phyloP scores from a whole-genome alignment of 1,140 invertebrate genomes.

The Leguminivora glycinivorella region DNA sequence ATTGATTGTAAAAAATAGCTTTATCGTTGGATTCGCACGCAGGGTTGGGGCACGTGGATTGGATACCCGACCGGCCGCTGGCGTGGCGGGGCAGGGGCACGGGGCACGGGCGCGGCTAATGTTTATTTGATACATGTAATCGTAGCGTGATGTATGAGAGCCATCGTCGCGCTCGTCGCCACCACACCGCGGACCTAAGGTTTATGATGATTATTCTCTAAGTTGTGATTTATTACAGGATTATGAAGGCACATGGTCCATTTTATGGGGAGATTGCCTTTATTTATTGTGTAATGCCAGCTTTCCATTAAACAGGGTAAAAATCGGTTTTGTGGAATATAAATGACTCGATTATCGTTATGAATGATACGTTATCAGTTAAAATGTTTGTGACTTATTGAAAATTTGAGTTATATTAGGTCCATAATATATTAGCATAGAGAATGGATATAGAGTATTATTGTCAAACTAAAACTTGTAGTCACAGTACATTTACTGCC shows the following conservation, averaged over 20 bases:
- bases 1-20: constrained; percentile 48
- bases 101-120: constrained; percentile 45
- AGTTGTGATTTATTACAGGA: constrained; percentile 76
- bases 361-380: constrained; percentile 5
- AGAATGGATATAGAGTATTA: too few species aligned
- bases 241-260: constrained; percentile 66
- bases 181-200: constrained; percentile 46
- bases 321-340: constrained; percentile 46
- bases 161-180: constrained; percentile 47
- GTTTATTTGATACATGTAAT: constrained; percentile 76
- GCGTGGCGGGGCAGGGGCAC: constrained; percentile 45
- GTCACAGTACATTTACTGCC: too few species aligned
- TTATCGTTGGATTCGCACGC: constrained; percentile 50
- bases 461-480: too few species aligned
- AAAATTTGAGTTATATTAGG: constrained; percentile 26
- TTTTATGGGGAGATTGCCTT: constrained; percentile 64
- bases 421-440: too few species aligned
- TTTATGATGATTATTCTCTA: constrained; percentile 75
- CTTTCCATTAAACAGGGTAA: constrained; percentile 41
- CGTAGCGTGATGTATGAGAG: constrained; percentile 68
- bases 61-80: constrained; percentile 40
- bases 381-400: constrained; percentile 29
- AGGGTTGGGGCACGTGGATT: constrained; percentile 28
- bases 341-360: constrained; percentile 34
- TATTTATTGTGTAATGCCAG: constrained; percentile 65